Evolutionary conservation across 2,113 vertebrate genomes (phyloP).

Genomic region (Myrmecophaga tridactyla): DNA sequence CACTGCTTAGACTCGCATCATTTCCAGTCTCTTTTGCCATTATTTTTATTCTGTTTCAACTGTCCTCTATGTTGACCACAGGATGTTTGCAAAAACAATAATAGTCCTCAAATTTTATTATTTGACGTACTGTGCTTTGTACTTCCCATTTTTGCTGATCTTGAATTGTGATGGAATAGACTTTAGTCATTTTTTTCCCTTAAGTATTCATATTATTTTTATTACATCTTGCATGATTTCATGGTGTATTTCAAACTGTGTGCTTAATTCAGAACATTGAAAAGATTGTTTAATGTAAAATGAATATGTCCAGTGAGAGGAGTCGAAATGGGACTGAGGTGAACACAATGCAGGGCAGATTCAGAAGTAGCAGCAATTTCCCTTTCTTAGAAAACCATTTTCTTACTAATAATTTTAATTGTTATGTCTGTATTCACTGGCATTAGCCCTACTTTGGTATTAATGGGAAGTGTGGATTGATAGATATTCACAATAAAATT

Average conservation of each 20-base stretch:
- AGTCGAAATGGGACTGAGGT: background rate
- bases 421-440: background rate
- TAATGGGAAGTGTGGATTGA: constrained; percentile 32
- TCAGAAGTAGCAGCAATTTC: background rate
- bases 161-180: background rate
- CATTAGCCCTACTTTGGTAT: background rate
- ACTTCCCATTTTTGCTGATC: background rate
- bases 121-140: background rate
- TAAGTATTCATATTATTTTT: background rate
- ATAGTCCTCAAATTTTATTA: background rate
- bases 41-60: background rate
- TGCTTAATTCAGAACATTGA: background rate
- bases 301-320: background rate
- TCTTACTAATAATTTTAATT: background rate
- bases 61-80: background rate
- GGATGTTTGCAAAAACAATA: constrained; percentile 9
- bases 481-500: background rate
- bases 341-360: background rate
- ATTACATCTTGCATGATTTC: background rate
- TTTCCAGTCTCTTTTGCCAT: background rate
- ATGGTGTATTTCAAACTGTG: background rate
- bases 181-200: background rate
- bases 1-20: background rate
- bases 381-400: background rate
- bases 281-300: constrained; percentile 25